Evolutionary conservation across 2,113 vertebrate species (phyloP).

Genomic region (Chloropsis cyanopogon): DNA sequence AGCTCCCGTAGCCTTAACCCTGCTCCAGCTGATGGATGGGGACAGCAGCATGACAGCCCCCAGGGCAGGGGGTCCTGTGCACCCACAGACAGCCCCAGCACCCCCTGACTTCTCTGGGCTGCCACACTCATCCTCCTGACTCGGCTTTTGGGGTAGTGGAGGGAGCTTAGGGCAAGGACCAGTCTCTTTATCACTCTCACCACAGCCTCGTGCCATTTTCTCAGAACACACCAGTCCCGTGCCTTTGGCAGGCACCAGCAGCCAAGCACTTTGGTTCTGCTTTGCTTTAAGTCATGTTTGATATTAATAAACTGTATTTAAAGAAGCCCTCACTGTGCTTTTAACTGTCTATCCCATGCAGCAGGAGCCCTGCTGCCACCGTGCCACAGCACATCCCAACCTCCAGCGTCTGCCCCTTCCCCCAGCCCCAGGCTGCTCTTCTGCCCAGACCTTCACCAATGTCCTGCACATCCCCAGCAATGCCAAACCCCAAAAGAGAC

Average conservation of each 20-base stretch:
- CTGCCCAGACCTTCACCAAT: background rate
- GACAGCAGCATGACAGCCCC: background rate
- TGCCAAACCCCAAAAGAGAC: background rate
- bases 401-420: background rate
- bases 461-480: background rate
- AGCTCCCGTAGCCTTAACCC: background rate
- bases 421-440: background rate
- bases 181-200: background rate
- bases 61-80: background rate
- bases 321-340: background rate
- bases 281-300: background rate
- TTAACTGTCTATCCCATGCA: background rate
- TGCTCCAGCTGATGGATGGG: background rate
- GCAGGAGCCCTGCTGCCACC: rapidly evolving
- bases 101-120: rapidly evolving
- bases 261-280: background rate
- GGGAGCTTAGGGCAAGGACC: background rate
- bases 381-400: rapidly evolving
- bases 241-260: background rate
- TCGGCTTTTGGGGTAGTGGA: rapidly evolving
- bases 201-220: background rate
- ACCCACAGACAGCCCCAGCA: background rate
- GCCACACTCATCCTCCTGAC: background rate
- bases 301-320: background rate
- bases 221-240: background rate